Evolutionary conservation across 2,797 vertebrate genomes (phyloP).

Genomic region (Sciurus vulgaris): DNA sequence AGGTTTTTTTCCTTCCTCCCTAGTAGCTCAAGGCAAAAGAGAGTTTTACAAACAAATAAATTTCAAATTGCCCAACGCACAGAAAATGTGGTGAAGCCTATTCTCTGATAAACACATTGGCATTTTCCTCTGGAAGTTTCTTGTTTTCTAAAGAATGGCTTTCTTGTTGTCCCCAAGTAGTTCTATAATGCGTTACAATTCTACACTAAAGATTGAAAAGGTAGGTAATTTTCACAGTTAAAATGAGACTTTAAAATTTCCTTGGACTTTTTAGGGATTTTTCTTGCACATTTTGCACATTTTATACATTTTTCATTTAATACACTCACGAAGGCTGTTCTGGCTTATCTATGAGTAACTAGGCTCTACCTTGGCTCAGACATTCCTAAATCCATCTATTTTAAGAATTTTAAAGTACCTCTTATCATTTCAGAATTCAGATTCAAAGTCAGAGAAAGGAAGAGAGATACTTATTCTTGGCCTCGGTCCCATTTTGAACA

Average conservation of each 20-base stretch:
- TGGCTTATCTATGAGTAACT: slow-evolving; percentile 82
- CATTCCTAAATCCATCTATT: slow-evolving; percentile 82
- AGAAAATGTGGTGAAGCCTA: slow-evolving; percentile 1
- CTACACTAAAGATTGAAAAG: slow-evolving; percentile 67
- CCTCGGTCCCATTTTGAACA: slow-evolving; percentile 74
- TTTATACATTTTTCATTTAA: slow-evolving; percentile 80
- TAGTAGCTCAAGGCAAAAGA: slow-evolving; percentile 48
- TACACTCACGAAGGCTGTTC: slow-evolving; percentile 70
- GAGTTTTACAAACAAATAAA: slow-evolving; percentile 60
- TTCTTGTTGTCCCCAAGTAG: slow-evolving; percentile 62
- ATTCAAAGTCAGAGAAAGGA: slow-evolving; percentile 80
- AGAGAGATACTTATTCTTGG: slow-evolving; percentile 80
- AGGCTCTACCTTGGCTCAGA: slow-evolving; percentile 82
- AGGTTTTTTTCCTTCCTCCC: neutral
- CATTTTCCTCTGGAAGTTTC: slow-evolving; percentile 65
- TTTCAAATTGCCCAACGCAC: slow-evolving; percentile 13
- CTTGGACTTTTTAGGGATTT: slow-evolving; percentile 62
- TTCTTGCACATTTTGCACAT: slow-evolving; percentile 77
- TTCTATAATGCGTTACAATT: neutral
- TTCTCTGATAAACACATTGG: slow-evolving; percentile 53
- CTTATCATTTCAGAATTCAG: slow-evolving; percentile 83
- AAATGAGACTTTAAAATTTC: slow-evolving; percentile 75
- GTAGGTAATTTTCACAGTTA: slow-evolving; percentile 73
- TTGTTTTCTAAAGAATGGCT: slow-evolving; percentile 61
- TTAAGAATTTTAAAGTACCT: slow-evolving; percentile 83